Base-by-base conservation (phyloP, 1,140 invertebrate species). In the Bombyx mandarina region DNA sequence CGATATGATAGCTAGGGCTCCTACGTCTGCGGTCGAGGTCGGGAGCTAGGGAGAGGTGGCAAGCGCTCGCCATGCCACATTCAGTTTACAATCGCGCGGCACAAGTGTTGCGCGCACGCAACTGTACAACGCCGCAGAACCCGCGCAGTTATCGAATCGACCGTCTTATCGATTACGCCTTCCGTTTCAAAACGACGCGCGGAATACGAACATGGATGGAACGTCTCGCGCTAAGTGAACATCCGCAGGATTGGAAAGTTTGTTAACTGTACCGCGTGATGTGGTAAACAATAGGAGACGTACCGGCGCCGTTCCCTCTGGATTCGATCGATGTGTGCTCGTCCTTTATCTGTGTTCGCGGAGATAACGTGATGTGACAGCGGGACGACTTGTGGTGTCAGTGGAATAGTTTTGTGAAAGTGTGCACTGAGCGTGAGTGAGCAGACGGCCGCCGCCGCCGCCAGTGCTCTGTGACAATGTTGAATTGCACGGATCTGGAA, bases 401-500 rank as follows among this genome's bases (percentile, higher is more conserved):
- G 81, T 83, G 81, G 75, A 80, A 84, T 86, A 78, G 75, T 82
- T 80, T 82, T 82, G 82, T 85, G 82, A 87, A 85, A 87, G 82
- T 85, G 80, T 79, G 76, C 75, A 79, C 69, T 63, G 63, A 77
- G 71, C 75, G 73, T 74, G 75, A 81, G 78, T 75, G 75, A 76
- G 70, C 71, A 74, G 72, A 69, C 71, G 69, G 72, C 67, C 57
- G 76, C 69, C 75, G 74, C 69, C 70, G 66, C 71, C 71, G 73
- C 73, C 72, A 71, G 72, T 62, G 69, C 73, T 62, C 73, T 69
- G 77, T 77, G 73, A 87, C 66, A 72, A 94, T 94, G 93, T 89
- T 94, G 79, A 94, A 94, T 82, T 94, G 93, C 82, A 93, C 92
- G 45, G 92, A 93, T 89, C 88, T 93, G 79, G 92, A 93, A 88